Conservation (phyloP, 2,113 vertebrate species). For the Entosphenus tridentatus region DNA sequence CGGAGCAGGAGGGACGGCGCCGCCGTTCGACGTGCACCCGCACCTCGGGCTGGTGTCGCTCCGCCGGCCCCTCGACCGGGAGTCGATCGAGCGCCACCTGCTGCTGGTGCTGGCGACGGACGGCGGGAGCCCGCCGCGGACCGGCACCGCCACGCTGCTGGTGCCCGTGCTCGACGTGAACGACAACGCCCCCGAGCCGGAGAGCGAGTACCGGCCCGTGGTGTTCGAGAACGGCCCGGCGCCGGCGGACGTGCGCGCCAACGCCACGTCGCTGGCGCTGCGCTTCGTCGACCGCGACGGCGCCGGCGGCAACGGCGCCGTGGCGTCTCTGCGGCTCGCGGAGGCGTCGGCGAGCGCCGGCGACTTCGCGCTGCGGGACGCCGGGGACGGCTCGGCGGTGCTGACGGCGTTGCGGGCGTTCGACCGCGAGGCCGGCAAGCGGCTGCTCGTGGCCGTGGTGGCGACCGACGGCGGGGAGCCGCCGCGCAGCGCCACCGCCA, state of each 20-base stretch:
- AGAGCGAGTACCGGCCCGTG: constrained; percentile 32
- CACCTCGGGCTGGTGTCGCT: constrained; percentile 1
- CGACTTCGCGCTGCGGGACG: constrained; percentile 50
- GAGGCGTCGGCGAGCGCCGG: constrained; percentile 23
- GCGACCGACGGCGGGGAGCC: constrained; percentile 50
- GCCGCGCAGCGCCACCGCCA: constrained; percentile 39
- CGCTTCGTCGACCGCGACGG: constrained; percentile 33
- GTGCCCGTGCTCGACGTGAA: constrained; percentile 1
- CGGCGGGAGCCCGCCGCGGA: background rate
- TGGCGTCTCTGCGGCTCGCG: no score
- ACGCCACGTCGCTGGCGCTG: constrained; percentile 37
- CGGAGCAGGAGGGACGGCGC: background rate
- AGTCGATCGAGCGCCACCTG: background rate
- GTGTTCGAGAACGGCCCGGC: constrained; percentile 41
- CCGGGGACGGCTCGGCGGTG: constrained; percentile 43
- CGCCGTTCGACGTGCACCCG: background rate
- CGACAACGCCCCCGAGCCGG: background rate
- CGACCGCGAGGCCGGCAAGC: constrained; percentile 48
- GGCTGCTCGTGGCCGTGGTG: constrained; percentile 38
- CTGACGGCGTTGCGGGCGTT: constrained; percentile 43
- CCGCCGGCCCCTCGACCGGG: background rate
- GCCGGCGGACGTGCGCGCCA: constrained; percentile 36
- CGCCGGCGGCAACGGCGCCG: constrained; percentile 13
- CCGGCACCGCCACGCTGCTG: background rate
- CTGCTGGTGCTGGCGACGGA: constrained; percentile 3